Evolutionary conservation across 2,113 vertebrate species (phyloP), one percentile per base, ranked within the genome.

Genomic region (Hepsetus odoe): DNA sequence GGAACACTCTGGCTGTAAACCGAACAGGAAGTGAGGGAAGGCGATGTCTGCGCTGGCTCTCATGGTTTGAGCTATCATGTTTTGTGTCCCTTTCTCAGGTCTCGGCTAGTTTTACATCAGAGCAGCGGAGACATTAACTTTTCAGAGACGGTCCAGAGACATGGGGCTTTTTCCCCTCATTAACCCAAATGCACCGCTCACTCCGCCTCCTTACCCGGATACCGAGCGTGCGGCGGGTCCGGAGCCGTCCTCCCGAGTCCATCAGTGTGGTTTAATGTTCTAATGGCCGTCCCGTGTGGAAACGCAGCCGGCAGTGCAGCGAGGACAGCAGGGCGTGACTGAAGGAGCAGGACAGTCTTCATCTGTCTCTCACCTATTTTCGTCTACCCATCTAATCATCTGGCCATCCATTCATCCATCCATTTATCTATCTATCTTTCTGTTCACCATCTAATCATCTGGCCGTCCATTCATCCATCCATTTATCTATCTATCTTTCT

Each of bases 21-120:
- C 2, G 7, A 22, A 28, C 72, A 72, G 86, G 80, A 77, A 73
- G 76, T 13, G 13, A 66, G 51, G 83, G 75, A 81, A 84, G 59
- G 9, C 22, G 56, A 84, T 80, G 80, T 61, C 0, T n/a, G 62
- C 5, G 16, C 20, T 44, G 65, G 55, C 49, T 12, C 2, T 28
- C 6, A 24, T 61, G 20, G 33, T 11, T 13, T 9, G 46, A 1
- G 22, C 69, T 76, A 44, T 67, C 22, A 16, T 72, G 68, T 53
- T 73, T 42, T 42, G 16, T 56, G 16, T 33, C 61, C 69, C 20
- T 53, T 18, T 30, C 18, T 55, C 69, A 59, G 13, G 5, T 26
- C 67, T 59, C 58, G 5, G 78, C 65, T 80, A 80, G 53, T 79
- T 82, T 74, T 72, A 74, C 55, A 55, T 26, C 32, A 58, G 42